A percentile compares a stretch with the other conserved stretches of the same genome.
Conservation (phyloP, 2,113 vertebrate genomes). For the Columba livia region DNA sequence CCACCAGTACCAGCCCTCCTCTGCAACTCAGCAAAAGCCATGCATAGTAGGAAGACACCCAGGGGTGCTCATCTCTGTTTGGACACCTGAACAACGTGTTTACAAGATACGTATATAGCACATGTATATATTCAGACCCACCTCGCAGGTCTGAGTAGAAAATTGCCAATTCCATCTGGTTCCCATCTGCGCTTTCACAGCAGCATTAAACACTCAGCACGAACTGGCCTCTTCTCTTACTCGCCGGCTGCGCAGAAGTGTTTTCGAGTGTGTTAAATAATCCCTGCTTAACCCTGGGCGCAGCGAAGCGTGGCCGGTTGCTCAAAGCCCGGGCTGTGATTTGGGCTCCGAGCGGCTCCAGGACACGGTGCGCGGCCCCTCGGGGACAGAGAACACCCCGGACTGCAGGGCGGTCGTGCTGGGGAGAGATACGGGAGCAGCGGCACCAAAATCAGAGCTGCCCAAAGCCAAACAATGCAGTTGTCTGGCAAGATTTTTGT, state of each 20-base stretch:
- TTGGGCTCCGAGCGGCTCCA: not conserved
- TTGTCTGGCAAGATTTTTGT: not conserved
- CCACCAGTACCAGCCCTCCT: not conserved
- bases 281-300: not conserved
- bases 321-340: not conserved
- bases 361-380: rapidly evolving
- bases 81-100: rapidly evolving
- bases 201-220: not conserved
- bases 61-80: not conserved
- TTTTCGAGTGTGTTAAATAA: not conserved
- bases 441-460: rapidly evolving
- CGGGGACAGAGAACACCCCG: not conserved
- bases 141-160: not conserved
- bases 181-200: not conserved
- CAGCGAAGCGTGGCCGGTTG: rapidly evolving
- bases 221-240: not conserved
- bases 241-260: not conserved
- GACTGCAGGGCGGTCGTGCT: rapidly evolving
- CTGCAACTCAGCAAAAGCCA: not conserved
- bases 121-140: not conserved
- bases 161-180: not conserved
- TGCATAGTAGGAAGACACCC: rapidly evolving
- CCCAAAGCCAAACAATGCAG: rapidly evolving
- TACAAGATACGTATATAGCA: rapidly evolving
- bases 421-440: rapidly evolving